Base-by-base conservation (phyloP, 2,113 vertebrate genomes). In the Gulo gulo region DNA sequence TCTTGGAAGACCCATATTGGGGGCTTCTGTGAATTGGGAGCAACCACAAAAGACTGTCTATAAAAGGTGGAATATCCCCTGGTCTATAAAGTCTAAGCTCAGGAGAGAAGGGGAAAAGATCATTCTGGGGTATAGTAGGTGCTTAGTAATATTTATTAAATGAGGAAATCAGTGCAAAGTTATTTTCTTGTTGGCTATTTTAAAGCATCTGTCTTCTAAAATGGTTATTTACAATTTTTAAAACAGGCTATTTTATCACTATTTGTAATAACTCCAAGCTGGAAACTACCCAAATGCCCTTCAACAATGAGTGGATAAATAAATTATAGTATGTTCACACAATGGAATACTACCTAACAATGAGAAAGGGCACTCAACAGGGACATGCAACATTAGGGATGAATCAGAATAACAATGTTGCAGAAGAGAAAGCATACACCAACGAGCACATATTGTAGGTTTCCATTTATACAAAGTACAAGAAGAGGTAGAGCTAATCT, bases 151-250 rank as follows among this genome's bases (percentile, higher is more conserved):
- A 65, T 9, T n/a, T 86, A 61, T 73, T 45, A 91, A 96, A 88
- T 55, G 83, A 91, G 36, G 21, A 39, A 24, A 93, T 39, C 13
- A 59, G 78, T 12, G 20, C 39, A 71, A 31, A 47, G 47, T 95
- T 57, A 47, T 96, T 93, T 95, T 55, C 69, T 92, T 76, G 29
- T 61, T 78, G 57, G 23, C 10, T 80, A 12, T 76, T 82, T 76
- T 97, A 18, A 97, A 91, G 34, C 36, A 78, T 82, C 59, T 65
- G 78, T 71, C 42, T 89, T 94, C 65, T 96, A 78, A 97, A 95
- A 91, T 36, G n/a, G 39, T 88, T 50, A 31, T 88, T 96, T 90
- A 39, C 88, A 95, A 93, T 92, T 71, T 96, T 80, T 84, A 92
- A 93, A 88, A 86, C 26, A 73, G 34, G 11, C 50, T 94, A 26